These are phyloP conservation scores for Ephialtes manifestator DNA, from an alignment of 2,888 invertebrate genomes.

Conservation along the genomic window DNA sequence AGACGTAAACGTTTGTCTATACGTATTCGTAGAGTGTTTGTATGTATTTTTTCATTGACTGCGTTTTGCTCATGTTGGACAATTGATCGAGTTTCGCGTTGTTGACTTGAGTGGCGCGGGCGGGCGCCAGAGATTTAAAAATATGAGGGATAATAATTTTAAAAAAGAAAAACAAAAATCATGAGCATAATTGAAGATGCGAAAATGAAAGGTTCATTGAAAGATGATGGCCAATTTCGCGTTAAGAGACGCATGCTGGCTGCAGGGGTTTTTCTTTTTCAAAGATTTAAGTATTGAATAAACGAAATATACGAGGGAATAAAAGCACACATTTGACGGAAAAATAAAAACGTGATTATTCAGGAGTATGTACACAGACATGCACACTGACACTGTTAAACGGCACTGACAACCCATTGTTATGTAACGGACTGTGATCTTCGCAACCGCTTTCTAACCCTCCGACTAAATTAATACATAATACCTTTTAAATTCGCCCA, in stretches of 20 bases:
- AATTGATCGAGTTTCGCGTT: conserved; percentile 74
- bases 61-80: conserved; percentile 80
- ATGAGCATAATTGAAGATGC: conserved; percentile 23
- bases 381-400: conserved; percentile 54
- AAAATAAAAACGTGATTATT: conserved; percentile 39
- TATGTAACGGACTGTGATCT: conserved; percentile 82
- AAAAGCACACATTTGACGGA: conserved; percentile 33
- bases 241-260: background rate
- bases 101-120: conserved; percentile 72
- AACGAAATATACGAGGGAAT: conserved; percentile 25
- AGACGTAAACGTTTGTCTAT: conserved; percentile 67
- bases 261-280: conserved; percentile 40
- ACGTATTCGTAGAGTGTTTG: conserved; percentile 78
- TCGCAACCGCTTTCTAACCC: conserved; percentile 79
- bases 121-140: conserved; percentile 35
- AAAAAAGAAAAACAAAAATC: conserved; percentile 6
- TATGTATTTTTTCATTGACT: conserved; percentile 81
- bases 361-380: conserved; percentile 45
- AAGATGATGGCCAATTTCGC: conserved; percentile 16
- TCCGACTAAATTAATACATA: conserved; percentile 52
- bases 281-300: conserved; percentile 36
- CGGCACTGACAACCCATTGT: conserved; percentile 69
- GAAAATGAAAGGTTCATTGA: conserved; percentile 28
- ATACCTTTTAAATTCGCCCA: conserved; percentile 40
- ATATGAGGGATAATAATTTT: conserved; percentile 18